Base-by-base conservation (phyloP, 2,113 vertebrate genomes). In the Orcinus orca region DNA sequence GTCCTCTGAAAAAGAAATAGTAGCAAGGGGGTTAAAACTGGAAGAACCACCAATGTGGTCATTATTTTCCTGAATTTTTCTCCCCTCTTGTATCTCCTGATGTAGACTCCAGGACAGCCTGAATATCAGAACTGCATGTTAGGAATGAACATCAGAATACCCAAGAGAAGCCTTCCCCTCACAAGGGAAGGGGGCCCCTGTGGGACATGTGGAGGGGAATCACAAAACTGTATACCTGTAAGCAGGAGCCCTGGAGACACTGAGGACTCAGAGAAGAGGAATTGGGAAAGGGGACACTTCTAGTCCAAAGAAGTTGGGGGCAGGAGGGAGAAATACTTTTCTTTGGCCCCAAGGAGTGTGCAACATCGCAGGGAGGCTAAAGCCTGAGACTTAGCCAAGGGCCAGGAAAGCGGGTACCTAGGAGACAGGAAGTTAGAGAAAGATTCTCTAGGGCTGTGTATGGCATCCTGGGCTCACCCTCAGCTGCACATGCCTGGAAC, bases 201-300 rank as follows among this genome's bases (percentile, higher is more conserved):
- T 9, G 18, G 33, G n/a, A 25, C 83, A 41, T 25, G 25, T 2
- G 62, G 20, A 33, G 33, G 70, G 53, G 13, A 26, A 1, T 18
- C 44, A 4, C 2, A 76, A 23, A 29, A 6, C n/a, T 25, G 4
- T 14, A 4, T 2, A 2, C 8, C n/a, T 38, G 21, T 12, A 2
- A 5, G 36, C 70, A 5, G 47, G 10, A n/a, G 70, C 15, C 21
- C 50, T 17, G 8, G 21, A 8, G 4, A 41, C 15, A 0, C 3
- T 4, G 5, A 47, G 25, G 14, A 25, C 36, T 4, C 14, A 0
- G 41, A 0, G 41, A 29, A 26, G 33, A 38, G 11, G 23, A 29
- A 29, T 0, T 7, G 38, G 62, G 20, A 23, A 38, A 33, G 9
- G 31, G 31, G 6, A 71, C 33, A 4, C 11, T 38, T 26, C 21